phyloP scores from a whole-genome alignment of 2,113 vertebrate genomes.

The Pedionomus torquatus region DNA sequence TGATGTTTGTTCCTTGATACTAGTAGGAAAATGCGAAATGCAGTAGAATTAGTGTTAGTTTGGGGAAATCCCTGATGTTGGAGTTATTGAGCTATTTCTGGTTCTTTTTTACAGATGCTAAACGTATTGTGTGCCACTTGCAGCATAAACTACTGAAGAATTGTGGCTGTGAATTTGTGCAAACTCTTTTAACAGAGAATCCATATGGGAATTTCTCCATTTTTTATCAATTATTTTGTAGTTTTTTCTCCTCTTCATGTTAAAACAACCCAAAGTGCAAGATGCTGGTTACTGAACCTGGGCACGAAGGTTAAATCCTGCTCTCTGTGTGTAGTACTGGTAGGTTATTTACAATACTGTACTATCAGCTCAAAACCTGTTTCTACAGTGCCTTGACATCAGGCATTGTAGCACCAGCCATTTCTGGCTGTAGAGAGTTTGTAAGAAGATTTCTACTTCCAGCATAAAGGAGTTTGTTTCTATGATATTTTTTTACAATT shows the following conservation, averaged over 20 bases:
- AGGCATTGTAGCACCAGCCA: slow-evolving; percentile 27
- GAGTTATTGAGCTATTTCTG: slow-evolving; percentile 59
- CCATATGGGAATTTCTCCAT: slow-evolving; percentile 54
- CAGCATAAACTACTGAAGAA: slow-evolving; percentile 81
- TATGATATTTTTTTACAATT: slow-evolving; percentile 40
- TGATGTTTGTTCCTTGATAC: slow-evolving; percentile 55
- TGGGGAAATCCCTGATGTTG: slow-evolving; percentile 48
- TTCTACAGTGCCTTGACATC: slow-evolving; percentile 17
- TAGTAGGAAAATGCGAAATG: slow-evolving; percentile 60
- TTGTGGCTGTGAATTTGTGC: slow-evolving; percentile 76
- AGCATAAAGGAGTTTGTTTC: slow-evolving; percentile 4
- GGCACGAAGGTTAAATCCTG: slow-evolving; percentile 10
- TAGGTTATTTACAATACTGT: slow-evolving; percentile 14
- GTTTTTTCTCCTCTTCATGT: slow-evolving; percentile 13
- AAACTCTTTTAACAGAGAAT: slow-evolving; percentile 66
- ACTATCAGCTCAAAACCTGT: slow-evolving; percentile 27
- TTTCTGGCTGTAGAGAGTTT: neutral
- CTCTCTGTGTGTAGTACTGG: slow-evolving; percentile 20
- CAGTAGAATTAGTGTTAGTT: slow-evolving; percentile 62
- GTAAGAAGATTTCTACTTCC: slow-evolving; percentile 1
- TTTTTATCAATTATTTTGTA: slow-evolving; percentile 53
- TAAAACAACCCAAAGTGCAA: slow-evolving; percentile 31
- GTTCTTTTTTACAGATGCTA: slow-evolving; percentile 52
- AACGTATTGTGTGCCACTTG: slow-evolving; percentile 70
- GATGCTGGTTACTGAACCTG: slow-evolving; percentile 41